phyloP scores from a whole-genome alignment of 2,888 invertebrate genomes.

The Sylvicola cinctus region DNA sequence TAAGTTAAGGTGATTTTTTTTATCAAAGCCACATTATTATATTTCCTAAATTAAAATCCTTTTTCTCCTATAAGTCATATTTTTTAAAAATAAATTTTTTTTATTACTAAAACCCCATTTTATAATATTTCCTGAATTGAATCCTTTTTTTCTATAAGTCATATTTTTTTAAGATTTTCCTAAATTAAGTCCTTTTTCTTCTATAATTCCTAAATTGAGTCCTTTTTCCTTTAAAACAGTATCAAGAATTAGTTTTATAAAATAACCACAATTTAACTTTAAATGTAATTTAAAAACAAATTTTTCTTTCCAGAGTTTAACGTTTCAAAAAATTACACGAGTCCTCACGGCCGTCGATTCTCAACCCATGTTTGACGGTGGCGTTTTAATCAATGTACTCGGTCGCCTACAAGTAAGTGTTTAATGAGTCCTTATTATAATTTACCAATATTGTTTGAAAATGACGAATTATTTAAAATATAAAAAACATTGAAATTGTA shows the following conservation, averaged over 20 bases:
- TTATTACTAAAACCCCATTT: no score
- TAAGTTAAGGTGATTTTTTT: conserved; percentile 3
- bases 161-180: no score
- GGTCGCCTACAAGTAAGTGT: conserved; percentile 80
- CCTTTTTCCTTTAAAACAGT: no score
- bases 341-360: conserved; percentile 85
- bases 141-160: no score
- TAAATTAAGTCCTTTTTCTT: no score
- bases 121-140: no score
- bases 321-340: conserved; percentile 84
- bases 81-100: no score
- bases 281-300: conserved; percentile 2
- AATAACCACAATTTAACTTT: neutral
- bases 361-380: conserved; percentile 96
- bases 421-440: neutral
- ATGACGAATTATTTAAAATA: conserved; percentile 48
- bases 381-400: conserved; percentile 85
- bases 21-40: no score
- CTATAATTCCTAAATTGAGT: no score
- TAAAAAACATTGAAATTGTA: neutral
- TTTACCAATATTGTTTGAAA: neutral
- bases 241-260: no score
- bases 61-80: conserved; percentile 4
- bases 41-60: conserved; percentile 5
- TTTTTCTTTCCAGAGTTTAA: conserved; percentile 57